These are phyloP conservation scores for Automeris io DNA, from an alignment of 2,888 invertebrate species.

Conservation along the genomic window DNA sequence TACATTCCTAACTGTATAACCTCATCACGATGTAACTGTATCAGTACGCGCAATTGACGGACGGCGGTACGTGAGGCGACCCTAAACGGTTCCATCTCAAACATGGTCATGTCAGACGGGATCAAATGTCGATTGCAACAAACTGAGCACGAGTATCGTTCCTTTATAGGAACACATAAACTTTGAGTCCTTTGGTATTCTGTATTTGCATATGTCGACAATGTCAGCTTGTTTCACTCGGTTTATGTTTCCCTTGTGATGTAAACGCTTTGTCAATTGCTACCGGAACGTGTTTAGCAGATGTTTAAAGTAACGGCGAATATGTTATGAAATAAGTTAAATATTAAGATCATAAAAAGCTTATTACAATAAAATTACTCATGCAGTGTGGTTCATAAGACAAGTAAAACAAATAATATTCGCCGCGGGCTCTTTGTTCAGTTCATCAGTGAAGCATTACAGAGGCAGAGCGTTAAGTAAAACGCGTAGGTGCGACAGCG, in stretches of 20 bases:
- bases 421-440: slow-evolving; percentile 54
- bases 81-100: slow-evolving; percentile 40
- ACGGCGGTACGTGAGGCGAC: slow-evolving; percentile 38
- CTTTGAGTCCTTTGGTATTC: slow-evolving; percentile 12
- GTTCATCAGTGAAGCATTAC: slow-evolving; percentile 39
- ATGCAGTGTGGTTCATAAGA: slow-evolving; percentile 39
- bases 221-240: slow-evolving; percentile 19
- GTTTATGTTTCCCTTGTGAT: slow-evolving; percentile 38
- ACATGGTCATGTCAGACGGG: slow-evolving; percentile 39
- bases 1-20: slow-evolving; percentile 47
- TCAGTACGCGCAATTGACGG: slow-evolving; percentile 44
- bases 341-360: slow-evolving; percentile 41
- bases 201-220: slow-evolving; percentile 28
- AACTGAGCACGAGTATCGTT: slow-evolving; percentile 45
- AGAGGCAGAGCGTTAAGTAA: slow-evolving; percentile 33
- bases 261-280: slow-evolving; percentile 29
- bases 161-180: slow-evolving; percentile 40
- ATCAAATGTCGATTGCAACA: slow-evolving; percentile 56
- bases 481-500: slow-evolving; percentile 63
- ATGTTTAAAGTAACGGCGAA: slow-evolving; percentile 24
- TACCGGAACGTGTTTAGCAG: slow-evolving; percentile 18
- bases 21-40: slow-evolving; percentile 58
- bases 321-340: slow-evolving; percentile 31
- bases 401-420: slow-evolving; percentile 54
- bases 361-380: slow-evolving; percentile 55